Evolutionary conservation across 2,888 invertebrate genomes (phyloP), one percentile per base, ranked within the genome.

Genomic region (Dasysyrphus tricinctus): DNA sequence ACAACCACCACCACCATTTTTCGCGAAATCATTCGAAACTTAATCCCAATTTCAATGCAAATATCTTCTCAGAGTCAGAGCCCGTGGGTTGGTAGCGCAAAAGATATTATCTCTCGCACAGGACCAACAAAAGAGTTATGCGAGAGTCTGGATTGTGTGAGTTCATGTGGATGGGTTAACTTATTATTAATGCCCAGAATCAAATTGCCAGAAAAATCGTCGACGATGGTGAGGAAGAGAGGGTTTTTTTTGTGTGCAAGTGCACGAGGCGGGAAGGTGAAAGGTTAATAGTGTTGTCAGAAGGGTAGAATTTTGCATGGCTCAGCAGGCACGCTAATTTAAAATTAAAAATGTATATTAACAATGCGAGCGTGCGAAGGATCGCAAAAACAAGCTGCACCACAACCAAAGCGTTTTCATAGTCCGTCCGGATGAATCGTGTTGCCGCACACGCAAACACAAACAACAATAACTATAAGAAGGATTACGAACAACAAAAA

Each of bases 281-380:
- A 9, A 6, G 32, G 32, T 16, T 7, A 24, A 24, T 3, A 12
- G 19, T 24, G 51, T 14, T 24, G 0, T 29, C 12, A 19, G 37
- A 12, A 51, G 63, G 75, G 19, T 29, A 16, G 67, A 72, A 47
- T 77, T 76, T 76, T 80, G 47, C 73, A 80, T 80, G 76, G 65
- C 77, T 67, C 72, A 84, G 73, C 80, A 61, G 69, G 54, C 39
- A 49, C 19, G 77, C 80, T 85, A 80, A 85, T 85, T 80, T 85
- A 74, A 85, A 85, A 85, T 85, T 80, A 85, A 85, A 85, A 85
- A 85, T 85, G 80, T 80, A 85, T 80, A 85, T 77, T 80, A 85
- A 85, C 80, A 85, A 73, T 67, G 76, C 39, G 54, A 44, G 83
- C 42, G 56, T 44, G 74, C 47, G 72, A 72, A 70, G 54, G 69